A percentile compares a stretch with the other conserved stretches of the same genome.
phyloP scores from a whole-genome alignment of 2,113 vertebrate species.

The Paradoxurus hermaphroditus region DNA sequence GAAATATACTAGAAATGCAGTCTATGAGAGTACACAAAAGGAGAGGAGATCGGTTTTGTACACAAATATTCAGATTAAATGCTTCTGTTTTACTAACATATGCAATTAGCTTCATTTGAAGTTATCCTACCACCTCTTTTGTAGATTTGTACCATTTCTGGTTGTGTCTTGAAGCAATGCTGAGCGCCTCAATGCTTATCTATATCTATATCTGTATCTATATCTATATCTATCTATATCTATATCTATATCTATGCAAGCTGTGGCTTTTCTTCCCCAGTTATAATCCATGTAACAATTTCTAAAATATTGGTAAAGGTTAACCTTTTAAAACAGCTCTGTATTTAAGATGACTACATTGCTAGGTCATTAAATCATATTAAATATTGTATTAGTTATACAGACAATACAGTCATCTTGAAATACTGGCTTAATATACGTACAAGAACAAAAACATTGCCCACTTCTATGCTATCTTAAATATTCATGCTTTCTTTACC shows the following conservation, averaged over 20 bases:
- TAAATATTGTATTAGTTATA: slow-evolving; percentile 47
- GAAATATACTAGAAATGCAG: not conserved
- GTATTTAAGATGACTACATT: slow-evolving; percentile 4
- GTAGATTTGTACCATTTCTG: not conserved
- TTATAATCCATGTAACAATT: not conserved
- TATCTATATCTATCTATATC: too few species aligned
- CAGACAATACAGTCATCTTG: not conserved
- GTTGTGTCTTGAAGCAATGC: not conserved
- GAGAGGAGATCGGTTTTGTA: slow-evolving; percentile 22
- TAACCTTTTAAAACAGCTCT: slow-evolving; percentile 16
- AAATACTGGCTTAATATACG: slow-evolving; percentile 63
- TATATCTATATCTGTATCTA: too few species aligned
- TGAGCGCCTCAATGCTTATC: not conserved
- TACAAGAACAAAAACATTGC: not conserved
- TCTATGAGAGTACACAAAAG: not conserved
- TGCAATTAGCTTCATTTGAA: not conserved
- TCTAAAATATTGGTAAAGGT: slow-evolving; percentile 45
- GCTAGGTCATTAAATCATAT: slow-evolving; percentile 28
- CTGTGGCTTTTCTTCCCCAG: not conserved
- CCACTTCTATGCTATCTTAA: not conserved
- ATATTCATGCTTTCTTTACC: slow-evolving; percentile 12
- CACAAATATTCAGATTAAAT: not conserved
- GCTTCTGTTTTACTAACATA: not conserved
- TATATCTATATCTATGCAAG: too few species aligned
- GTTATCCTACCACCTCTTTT: not conserved